Conservation (phyloP, 2,797 vertebrate species). For the Sphaeramia orbicularis region DNA sequence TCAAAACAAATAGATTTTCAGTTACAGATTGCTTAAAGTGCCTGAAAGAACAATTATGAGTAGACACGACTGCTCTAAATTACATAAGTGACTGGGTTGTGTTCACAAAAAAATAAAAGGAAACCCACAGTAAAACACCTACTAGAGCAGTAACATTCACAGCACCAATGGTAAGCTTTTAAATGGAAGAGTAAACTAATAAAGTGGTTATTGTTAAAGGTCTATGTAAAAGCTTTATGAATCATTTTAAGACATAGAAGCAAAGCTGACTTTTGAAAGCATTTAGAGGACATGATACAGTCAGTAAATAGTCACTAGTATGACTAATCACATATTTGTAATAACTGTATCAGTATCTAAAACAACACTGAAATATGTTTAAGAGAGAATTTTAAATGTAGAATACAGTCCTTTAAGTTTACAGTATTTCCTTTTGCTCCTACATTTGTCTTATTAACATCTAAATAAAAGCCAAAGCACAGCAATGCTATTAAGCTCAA, state of each 20-base stretch:
- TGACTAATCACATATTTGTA: no score
- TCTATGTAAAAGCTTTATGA: constrained; percentile 17
- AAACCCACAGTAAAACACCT: neutral
- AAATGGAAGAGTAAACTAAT: constrained; percentile 7
- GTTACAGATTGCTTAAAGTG: neutral
- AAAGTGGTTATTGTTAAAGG: neutral
- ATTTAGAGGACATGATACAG: no score
- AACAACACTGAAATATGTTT: no score
- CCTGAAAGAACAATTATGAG: neutral
- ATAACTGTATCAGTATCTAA: no score
- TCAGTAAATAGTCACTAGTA: no score
- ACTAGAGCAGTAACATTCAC: neutral
- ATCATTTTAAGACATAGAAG: no score
- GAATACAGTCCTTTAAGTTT: no score
- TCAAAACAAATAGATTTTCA: no score
- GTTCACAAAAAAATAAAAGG: neutral
- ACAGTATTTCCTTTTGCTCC: neutral
- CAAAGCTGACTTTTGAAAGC: neutral
- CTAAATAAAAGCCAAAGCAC: neutral
- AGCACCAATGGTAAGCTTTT: constrained; percentile 5
- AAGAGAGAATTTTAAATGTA: no score
- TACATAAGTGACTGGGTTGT: constrained; percentile 4
- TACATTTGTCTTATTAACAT: neutral
- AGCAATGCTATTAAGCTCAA: neutral
- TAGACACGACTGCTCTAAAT: neutral